These are phyloP conservation scores for Oryzias woworae DNA, from an alignment of 2,113 vertebrate species.

Conservation along the genomic window DNA sequence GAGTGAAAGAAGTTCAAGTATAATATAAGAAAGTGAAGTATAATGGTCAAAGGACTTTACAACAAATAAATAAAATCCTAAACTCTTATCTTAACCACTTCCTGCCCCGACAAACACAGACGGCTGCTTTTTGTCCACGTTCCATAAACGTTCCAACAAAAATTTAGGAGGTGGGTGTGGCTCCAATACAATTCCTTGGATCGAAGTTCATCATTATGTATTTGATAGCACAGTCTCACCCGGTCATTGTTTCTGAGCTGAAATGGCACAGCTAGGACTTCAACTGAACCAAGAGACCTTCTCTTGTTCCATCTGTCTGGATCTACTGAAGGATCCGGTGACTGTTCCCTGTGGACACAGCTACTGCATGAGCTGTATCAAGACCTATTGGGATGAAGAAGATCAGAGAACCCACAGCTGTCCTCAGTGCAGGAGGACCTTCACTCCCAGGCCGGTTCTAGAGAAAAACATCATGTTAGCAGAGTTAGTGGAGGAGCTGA, in stretches of 20 bases:
- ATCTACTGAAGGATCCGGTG: background rate
- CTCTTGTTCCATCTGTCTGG: background rate
- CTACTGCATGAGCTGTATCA: conserved; percentile 6
- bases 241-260: background rate
- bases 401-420: background rate
- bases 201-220: background rate
- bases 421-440: conserved; percentile 1
- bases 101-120: too few species aligned
- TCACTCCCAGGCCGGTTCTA: background rate
- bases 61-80: too few species aligned
- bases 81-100: too few species aligned
- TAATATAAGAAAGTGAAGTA: too few species aligned
- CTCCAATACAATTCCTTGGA: background rate
- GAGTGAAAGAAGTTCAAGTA: too few species aligned
- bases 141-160: too few species aligned
- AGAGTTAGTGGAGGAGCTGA: conserved; percentile 6
- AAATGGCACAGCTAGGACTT: background rate
- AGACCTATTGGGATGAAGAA: background rate
- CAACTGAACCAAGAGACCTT: background rate
- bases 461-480: background rate
- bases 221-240: background rate
- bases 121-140: too few species aligned
- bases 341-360: conserved; percentile 18
- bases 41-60: too few species aligned
- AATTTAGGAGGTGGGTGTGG: too few species aligned